Evolutionary conservation across 2,888 invertebrate species (phyloP), one percentile per base, ranked within the genome.

Genomic region (Scaptodrosophila latifasciaeformis): DNA sequence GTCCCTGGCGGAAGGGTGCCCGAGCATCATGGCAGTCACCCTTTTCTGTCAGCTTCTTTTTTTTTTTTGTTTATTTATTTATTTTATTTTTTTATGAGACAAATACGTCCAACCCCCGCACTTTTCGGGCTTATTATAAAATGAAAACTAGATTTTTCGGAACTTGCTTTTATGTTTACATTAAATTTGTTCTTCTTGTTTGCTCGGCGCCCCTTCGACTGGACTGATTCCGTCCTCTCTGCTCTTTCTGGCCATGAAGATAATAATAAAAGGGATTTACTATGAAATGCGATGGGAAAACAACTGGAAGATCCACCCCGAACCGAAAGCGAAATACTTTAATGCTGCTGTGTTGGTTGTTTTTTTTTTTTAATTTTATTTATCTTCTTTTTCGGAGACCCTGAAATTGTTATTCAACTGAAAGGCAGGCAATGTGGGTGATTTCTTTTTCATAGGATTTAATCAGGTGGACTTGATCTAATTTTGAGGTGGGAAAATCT

Each of bases 141-240:
- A 72, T 72, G 68, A 71, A 24, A 72, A 79, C 72, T 78, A 79
- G 71, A 72, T 71, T 59, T 45, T 40, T 43, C n/a, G 30, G 62
- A 47, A 30, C 65, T 70, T 65, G 78, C 58, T 72, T 75, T 75
- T 75, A 75, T 72, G 75, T 72, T 72, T 70, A 67, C 67, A 75
- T 78, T 72, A 75, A 65, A 78, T 63, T 63, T 35, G 17, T 50
- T 31, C 29, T 47, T 50, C 13, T 9, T n/a, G 29, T 51, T 35
- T 13, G 49, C n/a, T n/a, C n/a, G n/a, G n/a, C n/a, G n/a, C n/a
- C 53, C 35, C 24, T 37, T 37, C 15, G 6, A 13, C 15, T 34
- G 34, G 6, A 34, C n/a, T 17, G 37, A 37, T 17, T 17, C 17
- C 13, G 13, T 15, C 7, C 24, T 24, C 5, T 37, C 37, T 37